Evolutionary conservation across 2,888 invertebrate genomes (phyloP), one percentile per base, ranked within the genome.

Genomic region (Drosophila picticornis): DNA sequence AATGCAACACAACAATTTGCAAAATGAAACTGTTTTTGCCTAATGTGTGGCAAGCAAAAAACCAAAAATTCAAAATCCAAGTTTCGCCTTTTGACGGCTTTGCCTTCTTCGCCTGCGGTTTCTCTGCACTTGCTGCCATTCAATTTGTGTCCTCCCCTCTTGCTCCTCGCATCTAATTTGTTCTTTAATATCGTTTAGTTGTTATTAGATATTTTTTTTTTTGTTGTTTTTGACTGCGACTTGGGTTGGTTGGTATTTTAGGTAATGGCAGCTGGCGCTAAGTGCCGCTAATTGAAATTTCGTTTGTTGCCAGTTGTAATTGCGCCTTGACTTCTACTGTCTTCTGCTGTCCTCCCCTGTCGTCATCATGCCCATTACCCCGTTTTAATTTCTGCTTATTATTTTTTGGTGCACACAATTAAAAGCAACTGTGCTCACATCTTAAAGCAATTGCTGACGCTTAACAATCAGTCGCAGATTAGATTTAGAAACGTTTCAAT

Each of bases 251-350:
- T 80, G 53, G 55, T 75, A 77, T 83, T 77, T 82, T 77, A 52
- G 59, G 71, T 82, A 80, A 76, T 88, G 74, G 78, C 85, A 85
- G 80, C 83, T 87, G 84, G 71, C 81, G 80, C 80, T 88, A 86
- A 88, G 88, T 90, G 88, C 80, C 83, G 80, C 90, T 90, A 90
- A 90, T 90, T 90, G 91, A 90, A 90, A 91, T 84, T 90, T 90
- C 81, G 82, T 81, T 83, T 80, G 75, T 77, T 80, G 72, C 80
- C 74, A 71, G 56, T 79, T 85, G 81, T 87, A 87, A 87, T 87
- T 81, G 87, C 66, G 70, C 60, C 58, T 61, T 70, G 78, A 80
- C 80, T 79, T 78, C 59, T 50, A 57, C 64, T 66, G 55, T 68
- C 73, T 73, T 55, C 27, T 27, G 7, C 25, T 16, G 4, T 4